Evolutionary conservation across 2,888 invertebrate species (phyloP), one percentile per base, ranked within the genome.

Genomic region (Tiliacea aurago): DNA sequence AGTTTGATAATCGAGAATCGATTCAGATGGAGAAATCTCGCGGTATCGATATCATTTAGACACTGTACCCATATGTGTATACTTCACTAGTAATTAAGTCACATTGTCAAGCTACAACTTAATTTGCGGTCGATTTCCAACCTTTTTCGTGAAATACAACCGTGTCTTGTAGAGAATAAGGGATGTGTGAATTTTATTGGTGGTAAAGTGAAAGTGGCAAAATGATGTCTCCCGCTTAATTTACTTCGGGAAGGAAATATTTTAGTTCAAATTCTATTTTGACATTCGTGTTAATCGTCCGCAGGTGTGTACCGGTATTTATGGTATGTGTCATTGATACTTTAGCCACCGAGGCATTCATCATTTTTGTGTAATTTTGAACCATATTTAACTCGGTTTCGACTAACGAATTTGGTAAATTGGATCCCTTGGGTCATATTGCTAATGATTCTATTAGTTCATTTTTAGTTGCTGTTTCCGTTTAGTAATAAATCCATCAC

Each of bases 261-360:
- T 93, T 93, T 87, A 86, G 91, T 88, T 89, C 80, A 87, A 89
- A 92, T 93, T 92, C 92, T 95, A 94, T 95, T 95, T 95, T 95
- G 95, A 95, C 95, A 94, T 95, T 93, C 88, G 91, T 93, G 95
- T 94, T 95, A 95, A 95, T 95, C 91, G 95, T 84, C 82, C 91
- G 87, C 95, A 95, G 95, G 94, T 95, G 95, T 90, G 89, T 73
- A n/a, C 55, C 61, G 88, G 90, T 86, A 92, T 92, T 86, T 88
- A 45, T 65, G 85, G 91, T 90, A 94, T 94, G 90, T 89, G 89
- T 84, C 87, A 89, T 88, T 90, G 88, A 91, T 91, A 90, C 88
- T 89, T 88, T 84, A 66, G 55, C 76, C 70, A 84, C 78, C 49
- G 69, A 74, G 58, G 78, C 86, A 89, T 89, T 83, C 81, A 87